A percentile compares a stretch with the other conserved stretches of the same genome.
Evolutionary conservation across 2,888 invertebrate species (phyloP).

Genomic region (Watsonalla binaria): DNA sequence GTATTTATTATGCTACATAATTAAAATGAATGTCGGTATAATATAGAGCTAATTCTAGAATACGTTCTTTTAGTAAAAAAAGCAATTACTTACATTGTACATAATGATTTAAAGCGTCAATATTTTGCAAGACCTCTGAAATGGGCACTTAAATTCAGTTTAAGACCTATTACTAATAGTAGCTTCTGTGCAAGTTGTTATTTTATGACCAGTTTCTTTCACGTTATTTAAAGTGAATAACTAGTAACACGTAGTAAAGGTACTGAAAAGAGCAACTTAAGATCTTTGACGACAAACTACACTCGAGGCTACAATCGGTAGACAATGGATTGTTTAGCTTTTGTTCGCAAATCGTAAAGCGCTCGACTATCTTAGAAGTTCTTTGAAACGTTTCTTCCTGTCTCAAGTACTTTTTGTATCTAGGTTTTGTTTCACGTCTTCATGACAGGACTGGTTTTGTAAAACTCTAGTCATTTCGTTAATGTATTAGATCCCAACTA

Average conservation of each 20-base stretch:
- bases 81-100: background rate
- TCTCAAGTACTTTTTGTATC: slow-evolving; percentile 42
- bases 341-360: slow-evolving; percentile 67
- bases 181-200: background rate
- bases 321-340: slow-evolving; percentile 70
- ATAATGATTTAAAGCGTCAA: background rate
- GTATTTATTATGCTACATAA: background rate
- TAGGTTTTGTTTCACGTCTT: slow-evolving; percentile 41
- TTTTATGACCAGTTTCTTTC: slow-evolving; percentile 2
- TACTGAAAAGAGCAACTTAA: slow-evolving; percentile 46
- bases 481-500: slow-evolving; percentile 20
- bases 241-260: slow-evolving; percentile 40
- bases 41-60: background rate
- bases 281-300: slow-evolving; percentile 70
- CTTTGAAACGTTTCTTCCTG: slow-evolving; percentile 53
- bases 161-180: background rate
- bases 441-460: slow-evolving; percentile 32
- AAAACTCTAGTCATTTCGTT: slow-evolving; percentile 15
- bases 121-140: background rate
- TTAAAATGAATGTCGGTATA: background rate
- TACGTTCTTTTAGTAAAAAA: background rate
- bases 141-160: background rate
- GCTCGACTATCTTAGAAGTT: slow-evolving; percentile 50
- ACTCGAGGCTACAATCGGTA: slow-evolving; percentile 65
- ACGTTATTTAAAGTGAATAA: slow-evolving; percentile 18